Evolutionary conservation across 2,797 vertebrate genomes (phyloP).

Genomic region (Poecilia picta): DNA sequence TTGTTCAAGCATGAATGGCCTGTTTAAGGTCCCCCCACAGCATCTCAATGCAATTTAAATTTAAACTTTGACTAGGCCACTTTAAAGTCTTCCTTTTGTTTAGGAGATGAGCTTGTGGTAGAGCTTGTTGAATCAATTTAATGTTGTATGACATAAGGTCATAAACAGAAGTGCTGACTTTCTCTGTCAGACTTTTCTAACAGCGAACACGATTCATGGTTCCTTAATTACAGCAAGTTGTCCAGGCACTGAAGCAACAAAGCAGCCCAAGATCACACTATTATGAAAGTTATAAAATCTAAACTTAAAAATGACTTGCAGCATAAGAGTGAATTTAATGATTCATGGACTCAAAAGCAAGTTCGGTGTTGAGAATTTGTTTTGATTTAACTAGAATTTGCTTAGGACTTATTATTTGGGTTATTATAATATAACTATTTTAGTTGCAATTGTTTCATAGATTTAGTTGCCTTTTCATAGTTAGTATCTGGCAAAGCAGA

Average conservation of each 20-base stretch:
- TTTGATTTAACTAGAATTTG: too few relatives aligned
- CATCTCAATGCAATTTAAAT: neutral
- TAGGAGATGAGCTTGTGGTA: neutral
- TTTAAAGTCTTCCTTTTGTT: neutral
- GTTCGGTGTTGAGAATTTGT: neutral
- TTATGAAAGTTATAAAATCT: too few relatives aligned
- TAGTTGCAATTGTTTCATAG: too few relatives aligned
- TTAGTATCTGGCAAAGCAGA: too few relatives aligned
- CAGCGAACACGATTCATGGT: neutral
- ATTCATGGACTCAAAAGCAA: neutral
- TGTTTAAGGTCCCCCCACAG: neutral
- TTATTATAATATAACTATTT: too few relatives aligned
- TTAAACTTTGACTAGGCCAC: neutral
- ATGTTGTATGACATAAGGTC: neutral
- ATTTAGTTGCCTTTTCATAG: too few relatives aligned
- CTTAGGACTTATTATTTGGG: too few relatives aligned
- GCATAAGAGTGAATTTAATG: neutral
- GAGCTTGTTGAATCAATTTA: neutral
- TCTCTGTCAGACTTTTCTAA: neutral
- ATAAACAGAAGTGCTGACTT: neutral
- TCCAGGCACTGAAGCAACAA: too few relatives aligned
- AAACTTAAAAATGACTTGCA: neutral
- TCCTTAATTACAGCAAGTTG: neutral
- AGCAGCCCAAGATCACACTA: neutral
- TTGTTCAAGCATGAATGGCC: neutral